Evolutionary conservation across 2,888 invertebrate genomes (phyloP).

Genomic region (Cheilosia vernalis): DNA sequence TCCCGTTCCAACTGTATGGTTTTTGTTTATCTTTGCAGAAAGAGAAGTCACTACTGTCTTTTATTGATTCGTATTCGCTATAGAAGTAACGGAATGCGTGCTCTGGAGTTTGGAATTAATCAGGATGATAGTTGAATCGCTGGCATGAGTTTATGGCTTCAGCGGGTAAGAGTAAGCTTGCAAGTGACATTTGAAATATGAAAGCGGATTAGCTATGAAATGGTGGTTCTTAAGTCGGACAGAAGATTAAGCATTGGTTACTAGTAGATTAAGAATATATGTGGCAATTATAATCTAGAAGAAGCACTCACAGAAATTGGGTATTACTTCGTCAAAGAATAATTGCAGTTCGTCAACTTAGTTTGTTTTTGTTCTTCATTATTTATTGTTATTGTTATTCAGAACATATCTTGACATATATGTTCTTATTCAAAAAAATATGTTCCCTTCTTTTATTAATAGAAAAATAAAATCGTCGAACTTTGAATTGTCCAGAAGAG

Average conservation of each 20-base stretch:
- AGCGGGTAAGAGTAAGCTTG: background rate
- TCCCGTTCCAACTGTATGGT: slow-evolving; percentile 12
- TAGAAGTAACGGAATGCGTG: slow-evolving; percentile 1
- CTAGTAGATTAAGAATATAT: background rate
- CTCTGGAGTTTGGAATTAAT: slow-evolving; percentile 35
- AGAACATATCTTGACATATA: too few relatives aligned
- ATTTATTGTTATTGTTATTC: too few relatives aligned
- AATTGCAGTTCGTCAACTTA: too few relatives aligned
- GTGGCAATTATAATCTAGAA: too few relatives aligned
- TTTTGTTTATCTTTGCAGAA: slow-evolving; percentile 16
- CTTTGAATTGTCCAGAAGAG: too few relatives aligned
- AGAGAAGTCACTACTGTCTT: background rate
- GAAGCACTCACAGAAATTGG: too few relatives aligned
- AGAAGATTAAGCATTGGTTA: background rate
- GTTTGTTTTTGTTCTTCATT: too few relatives aligned
- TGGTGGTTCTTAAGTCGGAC: background rate
- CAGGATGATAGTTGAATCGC: slow-evolving; percentile 34
- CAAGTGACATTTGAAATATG: background rate
- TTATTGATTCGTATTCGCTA: background rate
- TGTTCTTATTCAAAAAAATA: too few relatives aligned
- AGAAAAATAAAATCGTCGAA: too few relatives aligned
- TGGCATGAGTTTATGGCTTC: slow-evolving; percentile 4
- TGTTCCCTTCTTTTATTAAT: too few relatives aligned
- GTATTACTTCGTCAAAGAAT: too few relatives aligned
- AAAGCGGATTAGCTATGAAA: background rate